Conservation (phyloP, 2,113 vertebrate genomes). For the Menura novaehollandiae region DNA sequence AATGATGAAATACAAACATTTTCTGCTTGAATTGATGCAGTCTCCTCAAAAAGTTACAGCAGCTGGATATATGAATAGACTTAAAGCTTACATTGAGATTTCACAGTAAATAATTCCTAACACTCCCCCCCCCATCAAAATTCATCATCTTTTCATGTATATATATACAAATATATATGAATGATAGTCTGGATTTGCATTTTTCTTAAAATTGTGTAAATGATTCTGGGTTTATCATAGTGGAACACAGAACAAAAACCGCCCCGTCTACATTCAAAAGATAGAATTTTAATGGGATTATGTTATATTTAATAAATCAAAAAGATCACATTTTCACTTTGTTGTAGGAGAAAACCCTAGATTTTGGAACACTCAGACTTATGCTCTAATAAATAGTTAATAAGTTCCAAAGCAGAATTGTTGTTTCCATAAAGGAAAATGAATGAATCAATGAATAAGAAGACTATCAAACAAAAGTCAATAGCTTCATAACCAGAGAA, state of each 20-base stretch:
- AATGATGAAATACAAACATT: background rate
- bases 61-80: background rate
- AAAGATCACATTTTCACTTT: background rate
- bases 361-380: background rate
- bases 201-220: background rate
- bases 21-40: background rate
- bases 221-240: background rate
- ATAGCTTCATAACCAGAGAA: background rate
- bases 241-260: background rate
- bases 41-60: background rate
- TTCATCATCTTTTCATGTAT: background rate
- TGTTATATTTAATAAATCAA: background rate
- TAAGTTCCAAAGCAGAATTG: background rate
- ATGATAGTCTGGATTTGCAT: background rate
- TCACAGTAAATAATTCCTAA: background rate
- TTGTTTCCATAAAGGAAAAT: background rate
- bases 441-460: background rate
- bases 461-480: background rate
- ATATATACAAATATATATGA: background rate
- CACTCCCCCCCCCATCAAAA: background rate
- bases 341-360: background rate
- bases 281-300: background rate
- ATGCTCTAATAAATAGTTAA: background rate
- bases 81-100: background rate
- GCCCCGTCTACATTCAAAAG: background rate